A percentile compares a stretch with the other conserved stretches of the same genome.
Conservation (phyloP, 2,888 invertebrate species). For the Hirtodrosophila histrioides region DNA sequence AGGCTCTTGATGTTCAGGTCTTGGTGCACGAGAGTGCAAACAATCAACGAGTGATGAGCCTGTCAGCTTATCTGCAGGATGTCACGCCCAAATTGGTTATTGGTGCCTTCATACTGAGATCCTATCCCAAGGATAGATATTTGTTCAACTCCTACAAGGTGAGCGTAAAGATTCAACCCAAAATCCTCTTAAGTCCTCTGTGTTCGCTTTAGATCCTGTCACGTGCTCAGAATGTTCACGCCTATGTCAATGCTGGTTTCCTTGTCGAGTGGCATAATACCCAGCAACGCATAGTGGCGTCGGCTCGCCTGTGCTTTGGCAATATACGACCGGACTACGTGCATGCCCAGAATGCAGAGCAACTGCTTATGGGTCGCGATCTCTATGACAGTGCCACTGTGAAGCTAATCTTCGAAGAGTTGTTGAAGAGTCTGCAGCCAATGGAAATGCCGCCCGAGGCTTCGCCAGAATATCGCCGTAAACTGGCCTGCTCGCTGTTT, state of each 20-base stretch:
- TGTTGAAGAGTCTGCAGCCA: slow-evolving; percentile 87
- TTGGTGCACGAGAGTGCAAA: slow-evolving; percentile 64
- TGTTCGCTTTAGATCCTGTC: slow-evolving; percentile 87
- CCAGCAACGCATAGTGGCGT: slow-evolving; percentile 35
- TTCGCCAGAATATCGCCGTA: slow-evolving; percentile 88
- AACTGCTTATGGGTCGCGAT: slow-evolving; percentile 84
- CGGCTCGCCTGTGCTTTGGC: slow-evolving; percentile 87
- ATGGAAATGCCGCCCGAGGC: slow-evolving; percentile 88
- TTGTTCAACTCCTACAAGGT: slow-evolving; percentile 89
- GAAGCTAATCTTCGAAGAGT: slow-evolving; percentile 84
- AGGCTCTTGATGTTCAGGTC: slow-evolving; percentile 76
- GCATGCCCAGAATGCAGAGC: slow-evolving; percentile 87
- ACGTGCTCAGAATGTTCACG: slow-evolving; percentile 90
- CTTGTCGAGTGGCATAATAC: slow-evolving; percentile 85
- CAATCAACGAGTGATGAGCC: slow-evolving; percentile 84
- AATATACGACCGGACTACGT: slow-evolving; percentile 86
- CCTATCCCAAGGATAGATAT: slow-evolving; percentile 85
- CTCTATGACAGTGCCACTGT: slow-evolving; percentile 82
- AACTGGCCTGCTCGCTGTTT: slow-evolving; percentile 89
- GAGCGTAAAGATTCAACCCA: slow-evolving; percentile 17
- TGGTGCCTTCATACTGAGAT: slow-evolving; percentile 86
- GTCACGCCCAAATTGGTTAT: slow-evolving; percentile 88
- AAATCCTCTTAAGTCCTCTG: background rate
- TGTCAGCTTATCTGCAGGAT: slow-evolving; percentile 87
- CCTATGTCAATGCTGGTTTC: slow-evolving; percentile 91